phyloP scores from a whole-genome alignment of 2,797 vertebrate species.

The Apogon hyalosoma region DNA sequence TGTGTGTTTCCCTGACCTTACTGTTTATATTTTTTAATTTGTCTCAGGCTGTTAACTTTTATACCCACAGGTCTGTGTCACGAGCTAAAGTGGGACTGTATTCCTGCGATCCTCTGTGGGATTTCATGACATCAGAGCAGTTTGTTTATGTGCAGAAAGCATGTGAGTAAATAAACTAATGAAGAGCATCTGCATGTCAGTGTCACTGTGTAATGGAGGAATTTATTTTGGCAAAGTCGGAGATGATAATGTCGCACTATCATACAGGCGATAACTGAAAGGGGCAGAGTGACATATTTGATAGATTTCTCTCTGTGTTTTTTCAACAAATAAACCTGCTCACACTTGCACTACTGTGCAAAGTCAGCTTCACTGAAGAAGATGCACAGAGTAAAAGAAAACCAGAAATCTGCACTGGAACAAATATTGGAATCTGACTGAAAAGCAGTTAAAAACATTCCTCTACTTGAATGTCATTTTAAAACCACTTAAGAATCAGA shows the following conservation, averaged over 20 bases:
- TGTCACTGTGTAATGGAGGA: conserved; percentile 1
- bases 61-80: conserved; percentile 6
- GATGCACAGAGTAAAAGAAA: no score
- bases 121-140: background rate
- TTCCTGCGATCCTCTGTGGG: conserved; percentile 9
- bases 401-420: background rate
- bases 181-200: conserved; percentile 3
- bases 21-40: conserved; percentile 22
- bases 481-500: background rate
- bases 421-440: background rate
- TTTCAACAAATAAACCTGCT: background rate
- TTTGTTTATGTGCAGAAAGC: conserved; percentile 8
- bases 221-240: conserved; percentile 3
- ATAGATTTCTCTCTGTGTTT: conserved; percentile 1
- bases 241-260: background rate
- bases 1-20: conserved; percentile 1
- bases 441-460: background rate
- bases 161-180: conserved; percentile 10
- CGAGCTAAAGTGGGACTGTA: background rate
- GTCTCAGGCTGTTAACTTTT: conserved; percentile 2
- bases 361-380: background rate
- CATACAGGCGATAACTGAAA: conserved; percentile 1
- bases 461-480: background rate
- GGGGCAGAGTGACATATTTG: background rate
- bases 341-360: background rate